Evolutionary conservation across 2,113 vertebrate species (phyloP), one percentile per base, ranked within the genome.

Genomic region (Lepisosteus oculatus): DNA sequence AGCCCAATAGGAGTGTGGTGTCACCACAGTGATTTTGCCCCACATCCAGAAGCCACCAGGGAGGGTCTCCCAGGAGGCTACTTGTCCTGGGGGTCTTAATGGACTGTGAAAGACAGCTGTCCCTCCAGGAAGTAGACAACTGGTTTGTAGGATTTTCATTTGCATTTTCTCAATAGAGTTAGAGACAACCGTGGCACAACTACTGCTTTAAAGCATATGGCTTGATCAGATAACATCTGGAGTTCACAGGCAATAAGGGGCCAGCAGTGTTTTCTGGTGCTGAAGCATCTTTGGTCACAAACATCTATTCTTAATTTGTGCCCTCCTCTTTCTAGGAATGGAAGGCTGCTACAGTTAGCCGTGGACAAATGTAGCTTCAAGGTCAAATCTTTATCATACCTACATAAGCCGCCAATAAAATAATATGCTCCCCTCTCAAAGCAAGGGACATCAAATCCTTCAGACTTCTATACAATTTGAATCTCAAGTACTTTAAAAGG

Each of bases 261-360:
- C 75, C 79, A 85, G 84, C 87, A 87, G 86, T 80, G 85, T 80
- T 65, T 75, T 7, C 14, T 55, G 44, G 8, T 67, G 61, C 61
- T 15, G 51, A 8, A 43, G 44, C 41, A 54, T 68, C 56, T 73
- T 69, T 73, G 72, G 66, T 68, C 44, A 42, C 59, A 66, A 43
- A 72, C 74, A 67, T 65, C 47, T 13, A 63, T 55, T 74, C 45
- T 72, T 65, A 55, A 8, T 65, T 65, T 41, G 13, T 42, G 13
- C 42, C 41, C 43, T 43, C 64, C 54, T 17, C n/a, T 64, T 67
- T 44, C 54, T n/a, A n/a, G 4, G 8, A n/a, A n/a, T 59, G 11
- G 13, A 6, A 59, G 12, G 12, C 57, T 15, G n/a, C 3, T 13
- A 59, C 57, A n/a, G 57, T 13, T 59, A 8, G 55, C 42, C 43